Percentiles rank a stretch among this genome's conserved stretches.
These are phyloP conservation scores for Heliconius eleuchia DNA, from an alignment of 1,140 invertebrate genomes.

Conservation along the genomic window DNA sequence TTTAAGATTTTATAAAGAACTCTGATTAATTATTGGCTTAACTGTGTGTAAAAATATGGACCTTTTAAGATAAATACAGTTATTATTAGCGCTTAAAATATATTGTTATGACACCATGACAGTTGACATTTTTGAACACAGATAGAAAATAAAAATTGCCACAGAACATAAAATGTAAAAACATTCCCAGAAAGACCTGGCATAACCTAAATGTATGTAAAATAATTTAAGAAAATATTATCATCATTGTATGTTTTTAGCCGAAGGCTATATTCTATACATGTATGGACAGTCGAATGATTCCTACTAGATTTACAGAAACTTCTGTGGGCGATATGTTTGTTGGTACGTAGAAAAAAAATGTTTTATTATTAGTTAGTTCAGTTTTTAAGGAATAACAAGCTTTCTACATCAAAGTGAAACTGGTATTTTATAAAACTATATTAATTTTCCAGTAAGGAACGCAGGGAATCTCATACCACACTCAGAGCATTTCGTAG, in stretches of 20 bases:
- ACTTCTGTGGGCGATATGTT: slow-evolving; percentile 98
- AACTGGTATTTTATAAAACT: not conserved
- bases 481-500: slow-evolving; percentile 92
- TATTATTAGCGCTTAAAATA: slow-evolving; percentile 8
- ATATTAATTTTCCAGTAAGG: slow-evolving; percentile 87
- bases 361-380: not conserved
- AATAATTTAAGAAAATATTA: not conserved
- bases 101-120: slow-evolving; percentile 17
- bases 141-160: not conserved
- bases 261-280: slow-evolving; percentile 98
- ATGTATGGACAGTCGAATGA: slow-evolving; percentile 98
- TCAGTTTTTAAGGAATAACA: not conserved
- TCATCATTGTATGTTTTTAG: slow-evolving; percentile 75
- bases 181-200: not conserved
- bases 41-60: not conserved
- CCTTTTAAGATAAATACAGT: not conserved
- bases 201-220: not conserved
- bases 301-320: slow-evolving; percentile 96
- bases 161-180: not conserved
- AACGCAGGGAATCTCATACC: slow-evolving; percentile 97
- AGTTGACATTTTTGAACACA: not conserved
- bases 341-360: slow-evolving; percentile 86
- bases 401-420: not conserved
- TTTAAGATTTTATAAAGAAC: slow-evolving; percentile 3
- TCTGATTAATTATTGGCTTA: not conserved